These are phyloP conservation scores for Pangasius mekongensis DNA, from an alignment of 2,797 vertebrate species.

Conservation along the genomic window DNA sequence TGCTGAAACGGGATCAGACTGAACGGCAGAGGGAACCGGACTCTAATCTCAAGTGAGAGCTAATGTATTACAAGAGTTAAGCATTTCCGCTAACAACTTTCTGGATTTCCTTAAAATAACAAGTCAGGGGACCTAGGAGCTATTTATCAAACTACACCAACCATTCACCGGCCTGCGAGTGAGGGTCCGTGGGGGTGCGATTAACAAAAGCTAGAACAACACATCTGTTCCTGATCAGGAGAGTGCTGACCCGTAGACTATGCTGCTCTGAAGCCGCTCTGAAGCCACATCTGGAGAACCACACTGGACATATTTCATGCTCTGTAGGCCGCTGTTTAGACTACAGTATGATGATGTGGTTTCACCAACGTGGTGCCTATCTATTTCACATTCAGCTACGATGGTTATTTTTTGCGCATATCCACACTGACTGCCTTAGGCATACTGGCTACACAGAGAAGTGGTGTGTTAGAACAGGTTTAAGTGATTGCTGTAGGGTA, in stretches of 20 bases:
- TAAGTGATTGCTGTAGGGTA: conserved; percentile 14
- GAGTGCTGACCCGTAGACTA: conserved; percentile 34
- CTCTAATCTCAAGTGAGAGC: conserved; percentile 22
- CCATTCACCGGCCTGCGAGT: conserved; percentile 1
- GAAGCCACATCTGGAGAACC: neutral
- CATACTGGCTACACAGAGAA: neutral
- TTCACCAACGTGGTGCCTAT: neutral
- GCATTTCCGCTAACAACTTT: conserved; percentile 23
- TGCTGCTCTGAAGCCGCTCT: conserved; percentile 30
- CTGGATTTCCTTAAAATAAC: conserved; percentile 36
- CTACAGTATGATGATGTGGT: neutral
- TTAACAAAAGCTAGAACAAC: conserved; percentile 47
- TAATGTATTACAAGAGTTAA: conserved; percentile 31
- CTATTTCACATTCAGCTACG: neutral
- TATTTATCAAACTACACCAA: conserved; percentile 39
- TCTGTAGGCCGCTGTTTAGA: neutral
- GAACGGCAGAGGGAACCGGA: conserved; percentile 17
- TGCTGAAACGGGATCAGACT: neutral
- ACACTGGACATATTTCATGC: conserved; percentile 13
- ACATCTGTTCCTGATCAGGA: conserved; percentile 56
- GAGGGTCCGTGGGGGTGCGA: conserved; percentile 15
- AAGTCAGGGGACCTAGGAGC: conserved; percentile 22
- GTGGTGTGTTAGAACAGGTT: conserved; percentile 14
- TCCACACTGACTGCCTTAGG: neutral
- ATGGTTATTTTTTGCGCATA: neutral